Conservation (phyloP, 2,888 invertebrate species). For the Alitta virens region DNA sequence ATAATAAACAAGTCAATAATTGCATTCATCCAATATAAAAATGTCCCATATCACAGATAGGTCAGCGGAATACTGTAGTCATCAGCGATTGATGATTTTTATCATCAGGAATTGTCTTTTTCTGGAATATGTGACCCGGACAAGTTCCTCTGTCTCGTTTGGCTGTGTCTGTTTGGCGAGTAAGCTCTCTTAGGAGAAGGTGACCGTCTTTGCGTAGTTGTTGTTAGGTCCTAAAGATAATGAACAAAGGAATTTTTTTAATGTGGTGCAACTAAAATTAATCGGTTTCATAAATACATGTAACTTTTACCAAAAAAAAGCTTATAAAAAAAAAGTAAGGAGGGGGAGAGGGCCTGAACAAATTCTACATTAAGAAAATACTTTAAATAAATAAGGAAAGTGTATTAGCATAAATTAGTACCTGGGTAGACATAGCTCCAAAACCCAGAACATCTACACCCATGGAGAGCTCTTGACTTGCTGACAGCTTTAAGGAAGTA, state of each 20-base stretch:
- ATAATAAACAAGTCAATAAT: too few species aligned
- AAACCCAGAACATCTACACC: too few species aligned
- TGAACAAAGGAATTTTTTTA: background rate
- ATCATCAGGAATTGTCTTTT: background rate
- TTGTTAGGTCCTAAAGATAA: background rate
- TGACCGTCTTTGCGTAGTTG: background rate
- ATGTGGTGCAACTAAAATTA: too few species aligned
- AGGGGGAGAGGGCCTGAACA: background rate
- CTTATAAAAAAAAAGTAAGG: background rate
- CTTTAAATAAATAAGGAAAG: too few species aligned
- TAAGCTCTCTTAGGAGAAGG: slow-evolving; percentile 17
- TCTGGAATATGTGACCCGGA: slow-evolving; percentile 2
- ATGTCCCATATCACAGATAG: background rate
- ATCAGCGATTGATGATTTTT: background rate
- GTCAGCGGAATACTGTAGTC: too few species aligned
- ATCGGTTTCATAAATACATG: too few species aligned
- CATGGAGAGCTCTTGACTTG: too few species aligned
- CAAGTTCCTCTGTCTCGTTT: slow-evolving; percentile 3
- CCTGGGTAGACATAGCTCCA: too few species aligned
- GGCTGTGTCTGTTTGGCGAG: slow-evolving; percentile 18
- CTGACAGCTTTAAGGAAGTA: too few species aligned
- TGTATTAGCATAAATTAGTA: too few species aligned
- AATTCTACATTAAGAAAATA: background rate
- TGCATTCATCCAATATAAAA: background rate
- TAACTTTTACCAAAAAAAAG: too few species aligned